Evolutionary conservation across 2,113 vertebrate species (phyloP).

Genomic region (Psittacus erithacus): DNA sequence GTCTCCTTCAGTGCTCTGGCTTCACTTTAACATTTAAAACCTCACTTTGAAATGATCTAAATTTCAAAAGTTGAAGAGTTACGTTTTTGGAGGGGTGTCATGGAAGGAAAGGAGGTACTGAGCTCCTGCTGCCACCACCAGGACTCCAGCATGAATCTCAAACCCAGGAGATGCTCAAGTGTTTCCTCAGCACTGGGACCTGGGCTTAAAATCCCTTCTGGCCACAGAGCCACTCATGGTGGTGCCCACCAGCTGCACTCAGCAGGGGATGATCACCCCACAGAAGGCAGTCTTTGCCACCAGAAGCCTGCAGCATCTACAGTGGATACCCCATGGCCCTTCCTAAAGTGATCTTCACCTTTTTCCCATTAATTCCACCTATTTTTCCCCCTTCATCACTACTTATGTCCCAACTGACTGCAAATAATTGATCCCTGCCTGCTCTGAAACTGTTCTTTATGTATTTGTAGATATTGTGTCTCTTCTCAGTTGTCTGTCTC

Average conservation of each 20-base stretch:
- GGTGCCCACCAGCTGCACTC: background rate
- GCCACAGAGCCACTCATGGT: rapidly evolving
- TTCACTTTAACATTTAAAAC: background rate
- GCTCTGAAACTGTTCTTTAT: background rate
- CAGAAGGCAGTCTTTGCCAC: background rate
- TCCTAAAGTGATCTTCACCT: background rate
- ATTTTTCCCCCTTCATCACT: background rate
- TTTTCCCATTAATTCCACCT: conserved; percentile 1
- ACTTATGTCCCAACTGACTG: conserved; percentile 18
- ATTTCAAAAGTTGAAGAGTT: background rate
- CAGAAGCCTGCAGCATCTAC: background rate
- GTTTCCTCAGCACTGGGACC: background rate
- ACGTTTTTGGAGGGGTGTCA: rapidly evolving
- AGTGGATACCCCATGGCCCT: background rate
- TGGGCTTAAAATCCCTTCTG: background rate
- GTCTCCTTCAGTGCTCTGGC: background rate
- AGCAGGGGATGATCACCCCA: background rate
- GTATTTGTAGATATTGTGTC: background rate
- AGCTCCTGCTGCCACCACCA: background rate
- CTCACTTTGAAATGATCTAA: background rate
- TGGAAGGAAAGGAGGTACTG: background rate
- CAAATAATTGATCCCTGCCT: background rate
- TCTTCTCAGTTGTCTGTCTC: background rate
- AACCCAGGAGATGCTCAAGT: background rate
- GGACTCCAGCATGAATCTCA: background rate